Base-by-base conservation (phyloP, 2,888 invertebrate species). In the Tinea pellionella region DNA sequence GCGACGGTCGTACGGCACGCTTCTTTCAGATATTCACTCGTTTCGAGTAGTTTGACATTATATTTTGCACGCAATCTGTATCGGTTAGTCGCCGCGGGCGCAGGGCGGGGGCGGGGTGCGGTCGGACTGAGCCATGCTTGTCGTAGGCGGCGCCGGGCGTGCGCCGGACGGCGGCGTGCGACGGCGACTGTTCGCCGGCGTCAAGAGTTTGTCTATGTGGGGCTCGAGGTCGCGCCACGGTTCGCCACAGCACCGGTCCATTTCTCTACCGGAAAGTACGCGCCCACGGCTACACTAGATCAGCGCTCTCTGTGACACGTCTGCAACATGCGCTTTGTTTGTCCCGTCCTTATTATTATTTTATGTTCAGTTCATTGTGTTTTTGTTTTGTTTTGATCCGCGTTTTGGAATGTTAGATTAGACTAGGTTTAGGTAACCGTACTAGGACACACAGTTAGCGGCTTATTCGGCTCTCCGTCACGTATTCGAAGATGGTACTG, bases 201-300 rank as follows among this genome's bases (percentile, higher is more conserved):
- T 94, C 89, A 92, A 93, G 88, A 93, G 93, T 78, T 88, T 93
- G 75, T 93, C 93, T 71, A 90, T 91, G 83, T 92, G 92, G 89
- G 92, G 92, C 74, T 88, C 92, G 73, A 91, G 92, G 72, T 84
- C 86, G 64, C 89, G 89, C 74, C 90, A 90, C 75, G 90, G 90
- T 75, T 92, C 92, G 70, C 91, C 92, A 70, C 92, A 92, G 83
- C 92, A 92, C 88, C 92, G 93, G 79, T 94, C 94, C 89, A 93
- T 93, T 90, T 94, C 94, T 80, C 91, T 94, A 85, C 94, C 94
- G 79, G 94, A 94, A 93, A 94, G 94, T 94, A 94, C 89, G 91
- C 80, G 80, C 78, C 76, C 78, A 72, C 71, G 76, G 75, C 76
- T 75, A 75, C 71, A 73, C 75, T 82, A 82, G 82, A 77, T 76